A percentile compares a stretch with the other conserved stretches of the same genome.
Evolutionary conservation across 2,888 invertebrate genomes (phyloP).

Genomic region (Eupithecia pulchellata): DNA sequence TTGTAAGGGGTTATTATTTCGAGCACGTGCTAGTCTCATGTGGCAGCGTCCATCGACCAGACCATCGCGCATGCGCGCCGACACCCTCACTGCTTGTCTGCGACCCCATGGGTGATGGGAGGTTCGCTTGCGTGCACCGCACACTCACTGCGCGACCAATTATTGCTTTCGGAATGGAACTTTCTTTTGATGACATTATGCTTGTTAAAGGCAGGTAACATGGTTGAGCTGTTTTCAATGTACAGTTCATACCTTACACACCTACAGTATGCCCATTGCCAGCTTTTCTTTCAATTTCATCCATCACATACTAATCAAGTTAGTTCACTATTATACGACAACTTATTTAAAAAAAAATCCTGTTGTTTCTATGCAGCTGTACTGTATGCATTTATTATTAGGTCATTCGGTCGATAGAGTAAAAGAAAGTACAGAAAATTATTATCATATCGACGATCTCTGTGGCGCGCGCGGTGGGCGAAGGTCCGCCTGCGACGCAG

Average conservation of each 20-base stretch:
- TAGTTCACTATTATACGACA: background rate
- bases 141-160: conserved; percentile 31
- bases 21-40: conserved; percentile 76
- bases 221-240: background rate
- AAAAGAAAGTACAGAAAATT: conserved; percentile 46
- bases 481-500: too few species aligned
- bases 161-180: conserved; percentile 37
- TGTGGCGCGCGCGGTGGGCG: conserved; percentile 25
- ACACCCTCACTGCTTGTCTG: conserved; percentile 60
- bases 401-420: conserved; percentile 39
- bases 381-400: conserved; percentile 21
- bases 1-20: conserved; percentile 26
- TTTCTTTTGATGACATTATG: conserved; percentile 18
- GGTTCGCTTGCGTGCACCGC: conserved; percentile 54
- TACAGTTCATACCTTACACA: background rate
- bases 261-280: background rate
- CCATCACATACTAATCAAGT: background rate
- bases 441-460: conserved; percentile 43
- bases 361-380: background rate
- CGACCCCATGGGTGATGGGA: conserved; percentile 51
- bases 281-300: background rate
- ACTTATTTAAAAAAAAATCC: background rate
- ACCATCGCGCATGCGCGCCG: conserved; percentile 70
- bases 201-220: background rate
- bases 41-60: conserved; percentile 70